Conservation (phyloP, 2,888 invertebrate genomes). For the Heliconius sara region DNA sequence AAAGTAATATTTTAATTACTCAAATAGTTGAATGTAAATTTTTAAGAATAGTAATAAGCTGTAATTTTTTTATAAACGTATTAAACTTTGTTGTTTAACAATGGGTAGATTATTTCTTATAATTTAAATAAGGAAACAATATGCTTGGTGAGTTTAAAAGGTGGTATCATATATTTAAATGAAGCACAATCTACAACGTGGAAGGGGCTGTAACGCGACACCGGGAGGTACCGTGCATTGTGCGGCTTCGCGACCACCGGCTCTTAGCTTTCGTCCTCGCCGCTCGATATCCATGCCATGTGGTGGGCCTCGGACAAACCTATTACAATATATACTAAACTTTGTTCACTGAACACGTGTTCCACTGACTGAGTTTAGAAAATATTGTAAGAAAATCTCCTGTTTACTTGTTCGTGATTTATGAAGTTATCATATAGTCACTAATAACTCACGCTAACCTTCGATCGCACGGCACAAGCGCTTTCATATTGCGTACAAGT, state of each 20-base stretch:
- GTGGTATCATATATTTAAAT: no score
- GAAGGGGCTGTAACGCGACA: constrained; percentile 29
- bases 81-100: no score
- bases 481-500: no score
- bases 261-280: constrained; percentile 28
- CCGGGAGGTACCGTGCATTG: constrained; percentile 26
- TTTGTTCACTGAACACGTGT: not conserved
- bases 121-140: no score
- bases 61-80: no score
- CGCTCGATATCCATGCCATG: constrained; percentile 21
- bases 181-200: not conserved
- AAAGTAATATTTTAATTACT: not conserved
- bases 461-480: no score
- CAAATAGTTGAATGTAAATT: no score
- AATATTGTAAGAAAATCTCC: not conserved
- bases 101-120: no score
- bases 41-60: no score
- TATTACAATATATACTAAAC: not conserved
- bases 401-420: not conserved
- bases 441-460: not conserved
- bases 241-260: constrained; percentile 35
- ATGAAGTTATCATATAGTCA: not conserved
- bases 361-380: not conserved
- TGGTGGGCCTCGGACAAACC: not conserved
- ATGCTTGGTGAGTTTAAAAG: no score